These are phyloP conservation scores for Myxocyprinus asiaticus DNA, from an alignment of 2,113 vertebrate genomes.

Conservation along the genomic window DNA sequence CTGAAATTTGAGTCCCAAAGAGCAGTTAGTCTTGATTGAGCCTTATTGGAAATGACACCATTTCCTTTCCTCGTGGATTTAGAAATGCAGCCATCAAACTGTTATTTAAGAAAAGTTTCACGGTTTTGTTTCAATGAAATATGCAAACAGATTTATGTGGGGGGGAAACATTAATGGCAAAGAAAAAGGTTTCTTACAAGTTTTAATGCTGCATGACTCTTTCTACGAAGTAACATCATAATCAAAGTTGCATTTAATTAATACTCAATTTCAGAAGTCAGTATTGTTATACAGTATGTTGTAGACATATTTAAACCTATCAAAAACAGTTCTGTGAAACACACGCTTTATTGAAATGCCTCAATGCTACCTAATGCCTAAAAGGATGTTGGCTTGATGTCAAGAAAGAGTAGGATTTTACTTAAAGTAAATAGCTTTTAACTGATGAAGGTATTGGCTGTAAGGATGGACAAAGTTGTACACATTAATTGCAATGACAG, in stretches of 20 bases:
- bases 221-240: conserved; percentile 19
- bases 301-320: conserved; percentile 37
- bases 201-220: conserved; percentile 40
- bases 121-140: conserved; percentile 12
- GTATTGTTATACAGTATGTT: conserved; percentile 34
- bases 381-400: conserved; percentile 44
- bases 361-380: conserved; percentile 56
- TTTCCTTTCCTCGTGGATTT: conserved; percentile 23
- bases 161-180: not conserved
- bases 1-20: conserved; percentile 48
- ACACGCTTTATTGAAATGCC: conserved; percentile 47
- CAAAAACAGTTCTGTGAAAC: conserved; percentile 48
- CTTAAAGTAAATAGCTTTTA: conserved; percentile 50
- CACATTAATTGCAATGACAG: conserved; percentile 65
- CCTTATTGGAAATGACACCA: conserved; percentile 19
- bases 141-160: conserved; percentile 18
- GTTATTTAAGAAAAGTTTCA: conserved; percentile 35
- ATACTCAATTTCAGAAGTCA: conserved; percentile 36
- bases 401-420: conserved; percentile 47
- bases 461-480: conserved; percentile 50
- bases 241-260: conserved; percentile 30
- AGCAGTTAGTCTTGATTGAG: conserved; percentile 26
- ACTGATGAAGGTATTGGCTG: conserved; percentile 39
- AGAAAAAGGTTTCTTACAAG: conserved; percentile 28
- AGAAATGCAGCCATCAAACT: conserved; percentile 32